Percentiles rank a stretch among this genome's conserved stretches.
These are phyloP conservation scores for Shinisaurus crocodilurus DNA, from an alignment of 2,113 vertebrate species.

Conservation along the genomic window DNA sequence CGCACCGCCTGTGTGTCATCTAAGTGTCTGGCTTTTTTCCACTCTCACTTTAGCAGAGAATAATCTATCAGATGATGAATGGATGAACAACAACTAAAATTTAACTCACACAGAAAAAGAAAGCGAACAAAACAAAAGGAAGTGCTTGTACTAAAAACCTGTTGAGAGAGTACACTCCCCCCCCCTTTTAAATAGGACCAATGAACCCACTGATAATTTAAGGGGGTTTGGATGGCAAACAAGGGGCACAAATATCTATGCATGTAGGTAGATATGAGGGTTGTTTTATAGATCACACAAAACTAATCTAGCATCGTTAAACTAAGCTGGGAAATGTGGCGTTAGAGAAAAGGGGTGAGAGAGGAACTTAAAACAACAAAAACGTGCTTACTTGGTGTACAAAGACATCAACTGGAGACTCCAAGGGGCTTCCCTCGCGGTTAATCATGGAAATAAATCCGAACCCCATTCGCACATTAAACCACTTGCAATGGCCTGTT, in stretches of 20 bases:
- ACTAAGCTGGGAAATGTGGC: neutral
- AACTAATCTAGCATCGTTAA: slow-evolving; percentile 21
- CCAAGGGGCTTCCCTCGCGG: slow-evolving; percentile 92
- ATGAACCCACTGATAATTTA: slow-evolving; percentile 1
- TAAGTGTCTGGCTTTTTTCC: neutral
- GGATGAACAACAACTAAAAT: neutral
- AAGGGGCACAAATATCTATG: slow-evolving; percentile 21
- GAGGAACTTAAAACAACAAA: slow-evolving; percentile 35
- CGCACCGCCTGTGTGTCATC: neutral
- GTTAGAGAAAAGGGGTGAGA: neutral
- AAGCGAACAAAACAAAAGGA: neutral
- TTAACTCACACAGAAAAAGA: slow-evolving; percentile 37
- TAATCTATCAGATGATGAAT: neutral
- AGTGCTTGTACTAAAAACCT: slow-evolving; percentile 7
- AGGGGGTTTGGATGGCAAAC: slow-evolving; percentile 37
- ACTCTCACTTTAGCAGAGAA: neutral
- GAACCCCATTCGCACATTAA: slow-evolving; percentile 99
- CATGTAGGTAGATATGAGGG: slow-evolving; percentile 24
- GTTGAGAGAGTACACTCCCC: neutral
- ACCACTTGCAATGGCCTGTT: slow-evolving; percentile 98
- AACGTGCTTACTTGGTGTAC: slow-evolving; percentile 97
- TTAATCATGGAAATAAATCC: slow-evolving; percentile 99
- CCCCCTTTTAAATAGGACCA: neutral
- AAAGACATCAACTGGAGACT: slow-evolving; percentile 96
- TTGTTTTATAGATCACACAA: slow-evolving; percentile 10